phyloP scores from a whole-genome alignment of 2,113 vertebrate species.

The Elanoides forficatus region DNA sequence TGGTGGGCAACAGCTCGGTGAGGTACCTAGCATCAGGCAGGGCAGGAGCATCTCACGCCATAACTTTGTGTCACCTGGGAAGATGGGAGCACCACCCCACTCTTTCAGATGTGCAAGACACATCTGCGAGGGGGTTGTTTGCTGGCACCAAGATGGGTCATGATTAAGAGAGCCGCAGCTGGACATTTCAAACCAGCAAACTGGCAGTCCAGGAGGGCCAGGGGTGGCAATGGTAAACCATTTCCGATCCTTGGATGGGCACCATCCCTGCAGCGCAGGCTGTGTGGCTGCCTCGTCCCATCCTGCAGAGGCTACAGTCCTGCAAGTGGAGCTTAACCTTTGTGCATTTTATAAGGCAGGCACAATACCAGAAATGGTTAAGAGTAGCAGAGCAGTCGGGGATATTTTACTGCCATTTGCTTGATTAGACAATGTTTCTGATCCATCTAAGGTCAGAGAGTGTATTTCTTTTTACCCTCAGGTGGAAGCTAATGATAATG shows the following conservation, averaged over 20 bases:
- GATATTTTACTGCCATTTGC: not conserved
- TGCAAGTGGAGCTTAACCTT: not conserved
- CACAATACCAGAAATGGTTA: not conserved
- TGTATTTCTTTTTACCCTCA: not conserved
- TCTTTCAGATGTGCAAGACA: not conserved
- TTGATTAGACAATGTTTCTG: not conserved
- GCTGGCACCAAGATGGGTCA: not conserved
- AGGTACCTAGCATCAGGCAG: not conserved
- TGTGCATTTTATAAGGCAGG: not conserved
- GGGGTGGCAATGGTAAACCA: not conserved
- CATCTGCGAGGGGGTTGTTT: not conserved
- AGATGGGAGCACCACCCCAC: not conserved
- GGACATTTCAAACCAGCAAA: not conserved
- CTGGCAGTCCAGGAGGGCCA: not conserved
- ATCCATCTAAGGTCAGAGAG: not conserved
- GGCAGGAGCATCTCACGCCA: not conserved
- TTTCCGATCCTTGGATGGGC: not conserved
- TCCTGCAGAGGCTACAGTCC: not conserved
- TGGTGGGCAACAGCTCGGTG: rapidly evolving
- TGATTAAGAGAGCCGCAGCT: rapidly evolving
- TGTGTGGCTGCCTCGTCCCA: not conserved
- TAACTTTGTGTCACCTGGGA: not conserved
- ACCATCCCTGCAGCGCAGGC: rapidly evolving
- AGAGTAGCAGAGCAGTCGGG: not conserved
- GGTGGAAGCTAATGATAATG: not conserved